Conservation (phyloP, 2,888 invertebrate species). For the Cephonodes hylas region DNA sequence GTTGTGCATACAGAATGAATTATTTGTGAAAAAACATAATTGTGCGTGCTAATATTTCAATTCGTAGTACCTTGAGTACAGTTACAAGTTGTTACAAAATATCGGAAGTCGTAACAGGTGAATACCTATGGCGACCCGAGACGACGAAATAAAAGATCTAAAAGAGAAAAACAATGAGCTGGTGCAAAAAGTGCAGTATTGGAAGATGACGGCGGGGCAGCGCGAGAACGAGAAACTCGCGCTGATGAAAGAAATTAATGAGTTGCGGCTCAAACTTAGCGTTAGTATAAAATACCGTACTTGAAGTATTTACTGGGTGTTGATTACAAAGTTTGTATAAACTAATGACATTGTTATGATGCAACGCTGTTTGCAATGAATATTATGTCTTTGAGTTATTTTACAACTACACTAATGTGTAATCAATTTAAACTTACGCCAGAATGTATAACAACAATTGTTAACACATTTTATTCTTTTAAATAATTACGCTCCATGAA, state of each 20-base stretch:
- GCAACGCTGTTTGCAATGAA: too few relatives aligned
- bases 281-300: slow-evolving; percentile 47
- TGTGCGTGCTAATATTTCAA: not conserved
- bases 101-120: not conserved
- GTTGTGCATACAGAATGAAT: not conserved
- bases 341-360: not conserved
- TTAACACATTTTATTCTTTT: too few relatives aligned
- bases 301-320: not conserved
- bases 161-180: slow-evolving; percentile 65
- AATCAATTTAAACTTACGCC: too few relatives aligned
- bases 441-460: too few relatives aligned
- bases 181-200: slow-evolving; percentile 63
- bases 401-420: too few relatives aligned
- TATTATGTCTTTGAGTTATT: too few relatives aligned
- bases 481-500: too few relatives aligned
- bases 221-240: slow-evolving; percentile 65
- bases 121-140: slow-evolving; percentile 48
- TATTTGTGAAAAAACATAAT: not conserved
- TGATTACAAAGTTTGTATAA: not conserved
- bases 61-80: not conserved
- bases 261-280: slow-evolving; percentile 62
- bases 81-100: not conserved
- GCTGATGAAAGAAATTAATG: slow-evolving; percentile 68
- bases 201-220: slow-evolving; percentile 65
- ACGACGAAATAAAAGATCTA: slow-evolving; percentile 59